A percentile compares a stretch with the other conserved stretches of the same genome.
phyloP scores from a whole-genome alignment of 1,140 invertebrate genomes.

The Cyclargus thomasi region DNA sequence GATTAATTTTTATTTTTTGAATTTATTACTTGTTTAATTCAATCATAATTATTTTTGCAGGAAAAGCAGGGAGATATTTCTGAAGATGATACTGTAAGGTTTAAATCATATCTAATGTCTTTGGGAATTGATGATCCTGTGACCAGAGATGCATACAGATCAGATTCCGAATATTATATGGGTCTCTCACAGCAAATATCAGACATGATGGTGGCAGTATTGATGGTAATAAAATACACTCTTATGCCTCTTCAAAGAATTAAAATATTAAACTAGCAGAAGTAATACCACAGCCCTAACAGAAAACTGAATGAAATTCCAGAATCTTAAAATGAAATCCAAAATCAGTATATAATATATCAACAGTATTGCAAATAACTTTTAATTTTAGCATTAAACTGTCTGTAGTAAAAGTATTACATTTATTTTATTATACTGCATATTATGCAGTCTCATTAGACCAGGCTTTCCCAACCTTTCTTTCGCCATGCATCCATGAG shows the following conservation, averaged over 20 bases:
- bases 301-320: too few species aligned
- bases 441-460: too few species aligned
- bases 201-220: conserved; percentile 86
- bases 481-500: too few species aligned
- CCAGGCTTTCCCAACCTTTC: too few species aligned
- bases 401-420: too few species aligned
- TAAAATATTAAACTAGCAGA: too few species aligned
- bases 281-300: too few species aligned
- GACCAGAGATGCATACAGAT: conserved; percentile 91
- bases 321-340: too few species aligned
- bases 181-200: conserved; percentile 92
- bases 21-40: not conserved
- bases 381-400: too few species aligned
- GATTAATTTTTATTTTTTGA: not conserved
- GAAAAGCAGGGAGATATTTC: conserved; percentile 97
- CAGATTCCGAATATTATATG: conserved; percentile 90
- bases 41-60: conserved; percentile 66
- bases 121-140: conserved; percentile 98
- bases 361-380: too few species aligned
- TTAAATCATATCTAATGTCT: conserved; percentile 97
- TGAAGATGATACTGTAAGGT: conserved; percentile 97
- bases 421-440: too few species aligned
- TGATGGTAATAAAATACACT: conserved; percentile 81
- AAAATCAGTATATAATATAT: too few species aligned
- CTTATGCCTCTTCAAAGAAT: not conserved